Conservation (phyloP, 2,797 vertebrate genomes). For the Knipowitschia caucasica region DNA sequence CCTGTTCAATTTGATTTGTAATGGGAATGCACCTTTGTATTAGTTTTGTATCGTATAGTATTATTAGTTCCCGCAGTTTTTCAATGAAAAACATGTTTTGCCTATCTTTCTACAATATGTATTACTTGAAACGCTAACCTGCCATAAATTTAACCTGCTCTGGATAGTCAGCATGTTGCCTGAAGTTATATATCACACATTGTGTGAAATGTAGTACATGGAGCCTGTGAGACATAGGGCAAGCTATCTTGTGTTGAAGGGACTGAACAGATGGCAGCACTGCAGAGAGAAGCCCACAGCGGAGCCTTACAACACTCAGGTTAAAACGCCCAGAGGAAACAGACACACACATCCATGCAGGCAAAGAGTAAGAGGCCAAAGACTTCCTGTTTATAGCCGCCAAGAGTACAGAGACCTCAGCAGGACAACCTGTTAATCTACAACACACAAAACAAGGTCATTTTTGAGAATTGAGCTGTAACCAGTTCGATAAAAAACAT, state of each 20-base stretch:
- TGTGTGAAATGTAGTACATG: background rate
- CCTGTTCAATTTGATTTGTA: too few relatives aligned
- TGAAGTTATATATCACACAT: background rate
- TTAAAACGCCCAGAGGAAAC: conserved; percentile 67
- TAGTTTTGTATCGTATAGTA: too few relatives aligned
- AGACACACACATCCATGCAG: conserved; percentile 5
- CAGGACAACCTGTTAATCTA: conserved; percentile 5
- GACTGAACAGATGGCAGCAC: conserved; percentile 69
- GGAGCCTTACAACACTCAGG: conserved; percentile 72
- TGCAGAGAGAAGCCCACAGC: conserved; percentile 59
- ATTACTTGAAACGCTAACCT: too few relatives aligned
- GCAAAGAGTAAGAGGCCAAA: conserved; percentile 41
- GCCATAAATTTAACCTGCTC: background rate
- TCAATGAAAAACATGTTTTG: too few relatives aligned
- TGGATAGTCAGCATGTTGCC: background rate
- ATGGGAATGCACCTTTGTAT: too few relatives aligned
- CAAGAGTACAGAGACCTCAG: conserved; percentile 20
- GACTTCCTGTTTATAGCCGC: conserved; percentile 44
- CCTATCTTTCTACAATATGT: too few relatives aligned
- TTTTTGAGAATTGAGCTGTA: too few relatives aligned
- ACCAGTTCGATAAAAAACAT: too few relatives aligned
- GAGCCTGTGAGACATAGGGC: conserved; percentile 17
- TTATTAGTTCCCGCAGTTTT: too few relatives aligned
- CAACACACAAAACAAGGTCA: background rate
- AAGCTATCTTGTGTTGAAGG: conserved; percentile 44